Conservation (phyloP, 2,113 vertebrate genomes). For the Canis aureus region DNA sequence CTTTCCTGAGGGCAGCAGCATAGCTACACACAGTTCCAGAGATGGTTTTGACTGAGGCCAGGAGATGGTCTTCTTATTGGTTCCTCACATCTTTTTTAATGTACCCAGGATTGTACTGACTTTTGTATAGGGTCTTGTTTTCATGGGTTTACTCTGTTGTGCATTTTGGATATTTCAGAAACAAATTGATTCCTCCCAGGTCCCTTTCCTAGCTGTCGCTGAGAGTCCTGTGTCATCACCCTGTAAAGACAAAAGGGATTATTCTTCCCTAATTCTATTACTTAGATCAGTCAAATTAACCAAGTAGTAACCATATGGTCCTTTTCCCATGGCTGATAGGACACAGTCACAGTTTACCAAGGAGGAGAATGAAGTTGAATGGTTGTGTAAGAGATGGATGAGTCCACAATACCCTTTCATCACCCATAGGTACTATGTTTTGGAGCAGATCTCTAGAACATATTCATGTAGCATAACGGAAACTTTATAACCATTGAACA, state of each 20-base stretch:
- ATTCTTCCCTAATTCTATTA: neutral
- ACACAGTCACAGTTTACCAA: neutral
- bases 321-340: neutral
- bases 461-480: neutral
- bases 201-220: neutral
- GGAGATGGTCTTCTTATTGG: neutral
- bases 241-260: neutral
- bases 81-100: neutral
- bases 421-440: neutral
- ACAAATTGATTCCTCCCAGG: neutral
- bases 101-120: neutral
- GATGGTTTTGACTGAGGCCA: neutral
- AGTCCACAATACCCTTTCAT: neutral
- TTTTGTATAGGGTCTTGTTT: constrained; percentile 3
- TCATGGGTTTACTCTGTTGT: neutral
- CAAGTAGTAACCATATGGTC: neutral
- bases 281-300: neutral
- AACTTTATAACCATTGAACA: neutral
- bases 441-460: neutral
- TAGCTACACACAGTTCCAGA: neutral
- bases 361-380: neutral
- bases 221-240: neutral
- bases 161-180: neutral
- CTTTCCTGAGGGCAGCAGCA: neutral
- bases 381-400: neutral